A percentile compares a stretch with the other conserved stretches of the same genome.
Conservation (phyloP, 2,113 vertebrate genomes). For the Ellobius talpinus region DNA sequence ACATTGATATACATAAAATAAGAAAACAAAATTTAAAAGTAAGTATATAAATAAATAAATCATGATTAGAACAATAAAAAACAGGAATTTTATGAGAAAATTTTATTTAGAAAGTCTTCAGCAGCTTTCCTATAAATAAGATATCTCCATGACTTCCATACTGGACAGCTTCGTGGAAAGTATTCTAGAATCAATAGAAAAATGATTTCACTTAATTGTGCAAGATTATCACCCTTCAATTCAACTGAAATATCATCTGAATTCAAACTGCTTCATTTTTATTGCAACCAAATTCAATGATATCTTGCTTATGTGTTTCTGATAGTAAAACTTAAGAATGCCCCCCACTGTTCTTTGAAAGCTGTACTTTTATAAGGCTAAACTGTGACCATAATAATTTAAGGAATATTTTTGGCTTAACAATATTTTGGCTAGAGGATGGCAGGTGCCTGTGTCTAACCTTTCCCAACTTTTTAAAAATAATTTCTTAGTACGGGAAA, state of each 20-base stretch:
- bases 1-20: neutral
- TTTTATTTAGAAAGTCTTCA: neutral
- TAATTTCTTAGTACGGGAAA: neutral
- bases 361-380: neutral
- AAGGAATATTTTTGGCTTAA: conserved; percentile 21
- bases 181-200: neutral
- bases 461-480: neutral
- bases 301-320: neutral
- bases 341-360: neutral
- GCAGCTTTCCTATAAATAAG: neutral
- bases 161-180: neutral
- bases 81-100: neutral
- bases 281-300: neutral
- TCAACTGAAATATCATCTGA: conserved; percentile 2
- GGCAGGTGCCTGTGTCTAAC: neutral
- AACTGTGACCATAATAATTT: conserved; percentile 19
- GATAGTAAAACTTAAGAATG: conserved; percentile 27
- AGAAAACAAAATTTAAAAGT: neutral
- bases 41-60: neutral
- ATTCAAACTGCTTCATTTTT: conserved; percentile 56
- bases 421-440: neutral
- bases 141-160: conserved; percentile 14
- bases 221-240: neutral
- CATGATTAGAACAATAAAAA: neutral
- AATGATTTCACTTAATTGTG: conserved; percentile 41